phyloP scores from a whole-genome alignment of 2,113 vertebrate species.

The Hemiscyllium ocellatum region DNA sequence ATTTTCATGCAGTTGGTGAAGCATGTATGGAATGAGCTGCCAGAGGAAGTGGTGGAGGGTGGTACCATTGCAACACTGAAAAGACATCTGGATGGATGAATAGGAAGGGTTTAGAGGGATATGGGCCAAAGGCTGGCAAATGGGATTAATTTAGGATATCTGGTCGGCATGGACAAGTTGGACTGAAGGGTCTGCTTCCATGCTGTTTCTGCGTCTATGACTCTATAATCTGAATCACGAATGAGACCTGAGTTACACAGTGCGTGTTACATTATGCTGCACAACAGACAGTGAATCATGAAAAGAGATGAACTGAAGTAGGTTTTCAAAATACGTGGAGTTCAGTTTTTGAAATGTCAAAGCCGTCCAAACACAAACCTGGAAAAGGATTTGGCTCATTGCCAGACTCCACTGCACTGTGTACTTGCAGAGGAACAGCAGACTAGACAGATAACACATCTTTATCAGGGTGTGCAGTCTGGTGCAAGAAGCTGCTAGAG shows the following conservation, averaged over 20 bases:
- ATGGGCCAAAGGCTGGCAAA: too few relatives aligned
- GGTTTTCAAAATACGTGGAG: not conserved
- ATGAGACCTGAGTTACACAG: not conserved
- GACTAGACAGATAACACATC: not conserved
- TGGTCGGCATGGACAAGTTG: too few relatives aligned
- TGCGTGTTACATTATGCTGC: not conserved
- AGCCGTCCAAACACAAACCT: not conserved
- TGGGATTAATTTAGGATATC: too few relatives aligned
- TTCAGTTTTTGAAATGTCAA: not conserved
- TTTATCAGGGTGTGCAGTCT: conserved; percentile 12
- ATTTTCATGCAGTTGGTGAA: too few relatives aligned
- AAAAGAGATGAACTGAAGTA: not conserved
- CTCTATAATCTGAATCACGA: not conserved
- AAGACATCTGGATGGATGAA: too few relatives aligned
- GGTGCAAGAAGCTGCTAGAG: not conserved
- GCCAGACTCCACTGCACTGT: not conserved
- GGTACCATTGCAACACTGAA: too few relatives aligned
- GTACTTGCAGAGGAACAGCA: conserved; percentile 10
- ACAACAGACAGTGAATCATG: not conserved
- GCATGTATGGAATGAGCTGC: too few relatives aligned
- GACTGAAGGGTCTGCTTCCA: too few relatives aligned
- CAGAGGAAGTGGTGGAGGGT: too few relatives aligned
- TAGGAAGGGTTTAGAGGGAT: too few relatives aligned
- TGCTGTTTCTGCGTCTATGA: too few relatives aligned
- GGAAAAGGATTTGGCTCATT: not conserved